phyloP scores from a whole-genome alignment of 2,888 invertebrate species.

The Poecilobothrus nobilitatus region DNA sequence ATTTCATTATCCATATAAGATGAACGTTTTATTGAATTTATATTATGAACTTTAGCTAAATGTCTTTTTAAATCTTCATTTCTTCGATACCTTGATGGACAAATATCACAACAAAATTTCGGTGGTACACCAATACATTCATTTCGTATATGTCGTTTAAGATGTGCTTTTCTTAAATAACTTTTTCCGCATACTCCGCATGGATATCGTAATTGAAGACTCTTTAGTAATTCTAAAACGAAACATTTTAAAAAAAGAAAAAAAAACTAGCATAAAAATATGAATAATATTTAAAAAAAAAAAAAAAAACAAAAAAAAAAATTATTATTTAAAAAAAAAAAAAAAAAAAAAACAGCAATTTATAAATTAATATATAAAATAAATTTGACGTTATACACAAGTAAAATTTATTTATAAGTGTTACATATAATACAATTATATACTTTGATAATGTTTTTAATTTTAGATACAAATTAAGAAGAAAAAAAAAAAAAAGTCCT shows the following conservation, averaged over 20 bases:
- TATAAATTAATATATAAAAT: too few relatives aligned
- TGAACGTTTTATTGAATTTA: background rate
- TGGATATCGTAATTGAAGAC: conserved; percentile 29
- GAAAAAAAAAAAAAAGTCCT: too few relatives aligned
- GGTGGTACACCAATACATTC: conserved; percentile 33
- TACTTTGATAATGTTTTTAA: too few relatives aligned
- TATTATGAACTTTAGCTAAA: conserved; percentile 27
- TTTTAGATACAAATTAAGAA: too few relatives aligned
- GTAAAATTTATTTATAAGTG: too few relatives aligned
- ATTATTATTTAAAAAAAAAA: conserved; percentile 13
- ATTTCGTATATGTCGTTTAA: conserved; percentile 31
- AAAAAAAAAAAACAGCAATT: conserved; percentile 8
- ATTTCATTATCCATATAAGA: conserved; percentile 21
- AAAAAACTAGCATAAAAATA: too few relatives aligned
- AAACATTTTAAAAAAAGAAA: conserved; percentile 9
- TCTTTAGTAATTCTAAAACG: conserved; percentile 22
- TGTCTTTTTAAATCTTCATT: conserved; percentile 33
- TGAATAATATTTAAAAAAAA: background rate
- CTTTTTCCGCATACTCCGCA: conserved; percentile 33
- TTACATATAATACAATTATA: too few relatives aligned
- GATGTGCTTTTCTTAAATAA: conserved; percentile 33
- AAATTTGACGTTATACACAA: too few relatives aligned
- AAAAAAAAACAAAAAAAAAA: conserved; percentile 8
- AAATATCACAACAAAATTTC: conserved; percentile 30
- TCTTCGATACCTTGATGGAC: conserved; percentile 30